Evolutionary conservation across 2,797 vertebrate genomes (phyloP), one percentile per base, ranked within the genome.

Genomic region (Pipistrellus pygmaeus): DNA sequence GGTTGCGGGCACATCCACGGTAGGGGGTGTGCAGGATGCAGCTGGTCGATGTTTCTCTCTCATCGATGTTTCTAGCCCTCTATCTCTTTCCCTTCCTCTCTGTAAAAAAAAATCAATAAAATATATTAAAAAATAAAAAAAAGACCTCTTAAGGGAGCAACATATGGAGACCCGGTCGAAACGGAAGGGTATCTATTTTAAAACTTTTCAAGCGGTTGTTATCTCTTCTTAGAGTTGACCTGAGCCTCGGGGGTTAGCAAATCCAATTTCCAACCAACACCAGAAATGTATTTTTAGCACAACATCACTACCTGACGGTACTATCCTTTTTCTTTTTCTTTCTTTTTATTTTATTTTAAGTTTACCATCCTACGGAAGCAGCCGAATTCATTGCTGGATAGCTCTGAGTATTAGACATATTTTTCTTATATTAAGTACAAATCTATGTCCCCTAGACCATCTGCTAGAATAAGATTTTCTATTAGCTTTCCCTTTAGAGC

Each of bases 351-450:
- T 38, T 44, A 44, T 20, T 66, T 23, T 48, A 32, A 84, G 55
- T 57, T 90, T 68, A 90, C 17, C 10, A 51, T 35, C 46, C 35
- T 85, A 55, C 72, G 64, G 8, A 81, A 30, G 55, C 17, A 60
- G n/a, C 15, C 18, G 0, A 21, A 62, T 73, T 77, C 71, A 85
- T 5, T 51, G 21, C 25, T 77, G 48, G 48, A 88, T 27, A 85
- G 35, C 15, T 83, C n/a, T 76, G 38, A 72, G 25, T 41, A 62
- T 80, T 88, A 73, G 53, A 53, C 55, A 83, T 82, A 72, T 41
- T 66, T 85, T 62, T 60, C n/a, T 72, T 66, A 11, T 27, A 81
- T 68, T 77, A 66, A 90, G 25, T 84, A 88, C 93, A 86, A 84
- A 84, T 71, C 44, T 60, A 27, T 35, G 32, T 48, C 32, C 12